Base-by-base conservation (phyloP, 2,888 invertebrate genomes). In the Aradus depressus region DNA sequence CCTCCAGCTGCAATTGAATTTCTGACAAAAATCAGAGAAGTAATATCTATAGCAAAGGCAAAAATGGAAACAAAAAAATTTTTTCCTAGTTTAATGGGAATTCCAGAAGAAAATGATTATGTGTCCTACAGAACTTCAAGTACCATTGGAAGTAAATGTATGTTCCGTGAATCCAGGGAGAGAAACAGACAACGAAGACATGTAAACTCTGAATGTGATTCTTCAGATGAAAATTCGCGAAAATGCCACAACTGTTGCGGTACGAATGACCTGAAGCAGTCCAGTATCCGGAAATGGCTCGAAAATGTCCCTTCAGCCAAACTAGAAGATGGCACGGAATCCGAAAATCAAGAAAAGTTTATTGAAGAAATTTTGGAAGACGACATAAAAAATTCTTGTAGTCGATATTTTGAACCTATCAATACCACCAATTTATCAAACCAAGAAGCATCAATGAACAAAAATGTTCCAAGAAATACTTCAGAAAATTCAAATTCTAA, bases 1-100 rank as follows among this genome's bases (percentile, higher is more conserved):
- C 91, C 92, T 39, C 84, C 87, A 35, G 88, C 89, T 48, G 91
- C 92, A 21, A 70, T 90, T 59, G 91, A 92, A 67, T 92, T 92
- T 66, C 72, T 92, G 44, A 76, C 79, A 1, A 88, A 89, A 74
- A 88, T 92, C 56, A 78, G 92, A 55, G 89, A 90, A 72, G 90
- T 91, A 4, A 90, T 91, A 60, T 75, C 87, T 35, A 81, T 90
- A 44, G 91, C 91, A 5, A 89, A 89, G 64, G 84, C 84, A 62
- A 89, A 89, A 71, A 88, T 90, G 82, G 76, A 80, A 34, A 70
- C 81, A 0, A 88, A 89, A 68, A 75, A 81, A 52, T 90, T 84
- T 64, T 75, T 81, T 52, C 90, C 90, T 1, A 79, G 81, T 44
- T 70, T 90, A 4, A 75, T 79, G 48, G 79, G 81, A 62, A 90